Evolutionary conservation across 2,113 vertebrate genomes (phyloP), one percentile per base, ranked within the genome.

Genomic region (Pseudopodoces humilis): DNA sequence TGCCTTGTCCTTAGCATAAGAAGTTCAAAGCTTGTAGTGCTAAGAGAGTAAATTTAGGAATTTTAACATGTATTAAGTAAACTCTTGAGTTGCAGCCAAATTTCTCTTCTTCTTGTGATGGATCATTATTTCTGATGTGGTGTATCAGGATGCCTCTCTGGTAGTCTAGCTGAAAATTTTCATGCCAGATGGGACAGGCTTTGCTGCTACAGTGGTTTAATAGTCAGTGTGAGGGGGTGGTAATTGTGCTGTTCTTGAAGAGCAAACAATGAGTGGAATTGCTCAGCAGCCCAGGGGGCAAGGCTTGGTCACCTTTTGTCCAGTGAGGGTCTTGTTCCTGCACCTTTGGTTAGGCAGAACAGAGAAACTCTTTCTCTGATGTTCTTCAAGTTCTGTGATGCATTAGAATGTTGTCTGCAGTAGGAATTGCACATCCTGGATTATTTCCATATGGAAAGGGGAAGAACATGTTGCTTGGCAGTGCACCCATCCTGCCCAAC

Each of bases 11-110:
- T 83, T 86, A 86, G 31, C 47, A 49, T 85, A 72, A 94, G 65
- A 35, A 65, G 35, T 81, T 90, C 11, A 44, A 75, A 83, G 21
- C 47, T 83, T 11, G 3, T 55, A 75, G 56, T 75, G 21, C 52
- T 76, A 44, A 56, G 56, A 53, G 50, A 65, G 47, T 85, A 70
- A 80, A 77, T 70, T 71, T 63, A 82, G 65, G 37, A 55, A 56
- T 83, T 92, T 75, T 68, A 91, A 49, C n/a, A 72, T 64, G 25
- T 28, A 70, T 77, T 52, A 94, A 94, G 63, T 78, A 76, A 92
- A 64, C 83, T 86, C 39, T 67, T 91, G 65, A 92, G 15, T 41
- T 86, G 37, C 58, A 69, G 74, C 80, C 86, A 89, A 18, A 81
- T 91, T 84, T 91, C 77, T 92, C 25, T 82, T n/a, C 50, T 76